Evolutionary conservation across 2,113 vertebrate genomes (phyloP).

Genomic region (Seriola rivoliana): DNA sequence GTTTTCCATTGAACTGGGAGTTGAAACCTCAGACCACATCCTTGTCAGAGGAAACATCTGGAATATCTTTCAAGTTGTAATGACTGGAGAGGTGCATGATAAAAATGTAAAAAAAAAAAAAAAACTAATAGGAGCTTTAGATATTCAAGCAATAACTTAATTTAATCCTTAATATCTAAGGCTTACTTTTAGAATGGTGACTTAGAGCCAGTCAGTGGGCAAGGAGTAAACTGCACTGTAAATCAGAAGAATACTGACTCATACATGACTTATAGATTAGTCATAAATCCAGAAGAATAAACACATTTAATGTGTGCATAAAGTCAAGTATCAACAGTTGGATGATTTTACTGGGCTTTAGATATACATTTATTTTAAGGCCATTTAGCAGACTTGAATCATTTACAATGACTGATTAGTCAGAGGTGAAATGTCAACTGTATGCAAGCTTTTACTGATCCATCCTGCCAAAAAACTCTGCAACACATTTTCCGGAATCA

Average conservation of each 20-base stretch:
- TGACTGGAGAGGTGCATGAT: not conserved
- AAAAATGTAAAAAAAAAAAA: constrained; percentile 37
- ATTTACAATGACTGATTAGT: not conserved
- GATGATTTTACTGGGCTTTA: not conserved
- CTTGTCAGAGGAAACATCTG: constrained; percentile 55
- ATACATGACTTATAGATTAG: constrained; percentile 1
- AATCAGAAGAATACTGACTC: not conserved
- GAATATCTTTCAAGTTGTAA: constrained; percentile 28
- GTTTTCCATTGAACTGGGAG: constrained; percentile 34
- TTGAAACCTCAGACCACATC: constrained; percentile 23
- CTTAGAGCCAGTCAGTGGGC: not conserved
- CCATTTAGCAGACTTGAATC: not conserved
- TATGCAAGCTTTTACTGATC: not conserved
- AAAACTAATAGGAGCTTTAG: not conserved
- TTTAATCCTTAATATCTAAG: not conserved
- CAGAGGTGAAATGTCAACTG: not conserved
- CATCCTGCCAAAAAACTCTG: not conserved
- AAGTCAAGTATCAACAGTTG: not conserved
- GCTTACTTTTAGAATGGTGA: not conserved
- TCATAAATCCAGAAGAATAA: not conserved
- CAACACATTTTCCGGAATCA: not conserved
- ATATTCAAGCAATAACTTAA: not conserved
- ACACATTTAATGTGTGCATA: not conserved
- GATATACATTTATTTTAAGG: not conserved
- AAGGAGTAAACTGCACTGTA: not conserved